Conservation (phyloP, 2,797 vertebrate genomes). For the Lycodopsis pacificus region DNA sequence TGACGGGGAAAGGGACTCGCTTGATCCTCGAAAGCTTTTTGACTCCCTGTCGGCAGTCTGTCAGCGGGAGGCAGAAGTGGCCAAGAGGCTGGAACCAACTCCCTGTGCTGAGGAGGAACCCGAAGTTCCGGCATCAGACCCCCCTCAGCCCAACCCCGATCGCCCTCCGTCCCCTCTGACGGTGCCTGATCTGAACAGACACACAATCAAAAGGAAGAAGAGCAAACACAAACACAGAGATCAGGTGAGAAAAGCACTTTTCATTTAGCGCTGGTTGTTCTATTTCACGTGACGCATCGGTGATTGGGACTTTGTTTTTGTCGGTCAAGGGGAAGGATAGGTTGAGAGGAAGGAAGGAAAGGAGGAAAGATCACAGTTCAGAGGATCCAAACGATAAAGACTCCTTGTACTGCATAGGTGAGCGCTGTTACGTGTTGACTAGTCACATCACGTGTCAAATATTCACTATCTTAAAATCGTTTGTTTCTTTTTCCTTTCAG, state of each 20-base stretch:
- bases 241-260: slow-evolving; percentile 45
- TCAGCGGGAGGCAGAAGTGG: slow-evolving; percentile 64
- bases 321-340: slow-evolving; percentile 56
- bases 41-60: slow-evolving; percentile 86
- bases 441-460: rapidly evolving
- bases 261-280: background rate
- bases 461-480: background rate
- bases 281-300: background rate
- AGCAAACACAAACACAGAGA: slow-evolving; percentile 74
- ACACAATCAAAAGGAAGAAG: slow-evolving; percentile 65
- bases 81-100: slow-evolving; percentile 74
- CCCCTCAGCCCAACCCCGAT: slow-evolving; percentile 49
- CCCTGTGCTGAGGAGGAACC: slow-evolving; percentile 71
- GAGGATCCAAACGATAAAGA: slow-evolving; percentile 32
- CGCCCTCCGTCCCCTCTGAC: slow-evolving; percentile 35
- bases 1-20: slow-evolving; percentile 39
- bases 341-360: slow-evolving; percentile 47
- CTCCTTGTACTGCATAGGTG: slow-evolving; percentile 49
- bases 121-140: slow-evolving; percentile 28
- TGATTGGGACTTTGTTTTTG: background rate
- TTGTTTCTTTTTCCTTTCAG: slow-evolving; percentile 40
- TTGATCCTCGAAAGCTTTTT: slow-evolving; percentile 82
- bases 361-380: slow-evolving; percentile 41
- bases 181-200: slow-evolving; percentile 41
- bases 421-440: background rate